phyloP scores from a whole-genome alignment of 2,888 invertebrate species.

The Parochlus steinenii region DNA sequence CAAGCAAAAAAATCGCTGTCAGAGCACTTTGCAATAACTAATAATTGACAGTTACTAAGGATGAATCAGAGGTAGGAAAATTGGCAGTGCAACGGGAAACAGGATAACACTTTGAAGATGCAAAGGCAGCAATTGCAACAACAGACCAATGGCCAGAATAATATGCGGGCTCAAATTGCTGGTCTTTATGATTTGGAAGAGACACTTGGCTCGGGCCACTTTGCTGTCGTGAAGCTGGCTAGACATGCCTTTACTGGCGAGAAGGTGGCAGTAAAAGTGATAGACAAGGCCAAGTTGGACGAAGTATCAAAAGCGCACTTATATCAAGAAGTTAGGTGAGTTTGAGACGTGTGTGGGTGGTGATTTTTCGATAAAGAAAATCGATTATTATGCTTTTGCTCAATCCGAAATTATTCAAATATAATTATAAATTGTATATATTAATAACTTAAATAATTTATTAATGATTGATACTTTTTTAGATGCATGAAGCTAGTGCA shows the following conservation, averaged over 20 bases:
- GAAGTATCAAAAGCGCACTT: slow-evolving; percentile 90
- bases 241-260: slow-evolving; percentile 98
- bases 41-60: no score
- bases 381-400: not conserved
- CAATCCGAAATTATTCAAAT: slow-evolving; percentile 4
- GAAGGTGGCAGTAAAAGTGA: slow-evolving; percentile 95
- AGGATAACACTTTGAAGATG: no score
- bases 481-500: slow-evolving; percentile 98
- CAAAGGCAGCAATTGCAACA: no score
- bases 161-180: slow-evolving; percentile 41
- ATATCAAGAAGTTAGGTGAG: slow-evolving; percentile 71
- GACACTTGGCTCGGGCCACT: slow-evolving; percentile 95
- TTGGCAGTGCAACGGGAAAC: no score
- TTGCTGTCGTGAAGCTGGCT: slow-evolving; percentile 95
- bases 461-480: slow-evolving; percentile 32
- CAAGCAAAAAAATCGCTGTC: no score
- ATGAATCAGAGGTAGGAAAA: no score
- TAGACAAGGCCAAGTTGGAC: slow-evolving; percentile 96
- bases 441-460: not conserved
- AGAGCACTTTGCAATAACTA: no score
- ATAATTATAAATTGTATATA: not conserved
- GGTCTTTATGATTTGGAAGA: slow-evolving; percentile 95
- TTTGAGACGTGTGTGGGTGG: slow-evolving; percentile 13
- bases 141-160: no score
- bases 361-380: slow-evolving; percentile 2